Conservation (phyloP, 1,140 invertebrate species). For the Rhyzopertha dominica region DNA sequence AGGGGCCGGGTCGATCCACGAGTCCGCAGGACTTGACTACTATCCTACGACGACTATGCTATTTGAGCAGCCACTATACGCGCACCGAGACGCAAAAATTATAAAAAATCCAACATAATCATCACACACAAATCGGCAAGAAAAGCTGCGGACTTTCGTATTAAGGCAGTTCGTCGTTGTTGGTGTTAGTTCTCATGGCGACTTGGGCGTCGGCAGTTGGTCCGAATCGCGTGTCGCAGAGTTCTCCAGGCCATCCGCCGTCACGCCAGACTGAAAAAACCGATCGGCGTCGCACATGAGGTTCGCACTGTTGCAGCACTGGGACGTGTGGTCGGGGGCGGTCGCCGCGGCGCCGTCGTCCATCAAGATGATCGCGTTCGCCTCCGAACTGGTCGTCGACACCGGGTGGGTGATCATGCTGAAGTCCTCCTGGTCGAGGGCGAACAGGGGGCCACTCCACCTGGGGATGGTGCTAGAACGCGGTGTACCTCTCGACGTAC, state of each 20-base stretch:
- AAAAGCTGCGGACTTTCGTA: constrained; percentile 35
- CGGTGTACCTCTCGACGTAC: constrained; percentile 61
- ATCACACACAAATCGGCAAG: constrained; percentile 41
- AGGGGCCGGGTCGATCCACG: too few species aligned
- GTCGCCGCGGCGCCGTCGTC: constrained; percentile 56
- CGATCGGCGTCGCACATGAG: constrained; percentile 43
- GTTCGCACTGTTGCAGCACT: constrained; percentile 41
- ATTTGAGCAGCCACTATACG: constrained; percentile 36
- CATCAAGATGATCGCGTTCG: constrained; percentile 64
- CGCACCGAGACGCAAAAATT: constrained; percentile 33
- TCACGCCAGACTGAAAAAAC: constrained; percentile 39
- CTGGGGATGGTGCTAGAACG: constrained; percentile 64
- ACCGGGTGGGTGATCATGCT: constrained; percentile 80
- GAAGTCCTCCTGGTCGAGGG: constrained; percentile 88
- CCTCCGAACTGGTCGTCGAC: constrained; percentile 54
- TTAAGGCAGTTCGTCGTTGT: constrained; percentile 41
- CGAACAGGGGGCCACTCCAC: constrained; percentile 85
- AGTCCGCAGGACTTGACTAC: too few species aligned
- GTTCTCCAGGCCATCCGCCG: constrained; percentile 33
- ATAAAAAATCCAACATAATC: constrained; percentile 37
- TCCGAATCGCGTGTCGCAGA: constrained; percentile 26
- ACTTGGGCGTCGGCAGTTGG: constrained; percentile 27
- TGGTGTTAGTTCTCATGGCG: constrained; percentile 22
- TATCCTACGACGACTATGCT: constrained; percentile 26
- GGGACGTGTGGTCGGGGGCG: constrained; percentile 30